A percentile compares a stretch with the other conserved stretches of the same genome.
Conservation (phyloP, 2,797 vertebrate species). For the Adrianichthys oophorus region DNA sequence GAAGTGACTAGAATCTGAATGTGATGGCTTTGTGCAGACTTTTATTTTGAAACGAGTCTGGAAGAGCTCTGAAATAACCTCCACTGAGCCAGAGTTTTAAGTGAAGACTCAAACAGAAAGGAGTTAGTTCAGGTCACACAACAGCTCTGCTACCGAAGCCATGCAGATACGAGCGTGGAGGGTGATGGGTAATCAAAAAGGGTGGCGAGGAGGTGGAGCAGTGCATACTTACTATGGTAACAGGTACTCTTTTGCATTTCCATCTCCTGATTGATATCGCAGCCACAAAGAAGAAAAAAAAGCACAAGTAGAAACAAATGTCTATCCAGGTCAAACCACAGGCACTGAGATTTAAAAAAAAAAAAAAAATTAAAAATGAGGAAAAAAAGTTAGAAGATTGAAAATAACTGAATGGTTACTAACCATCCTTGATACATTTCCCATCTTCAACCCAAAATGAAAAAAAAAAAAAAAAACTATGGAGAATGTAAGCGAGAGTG, state of each 20-base stretch:
- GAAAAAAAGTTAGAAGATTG: slow-evolving; percentile 36
- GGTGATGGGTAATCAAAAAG: slow-evolving; percentile 42
- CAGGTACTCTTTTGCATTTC: slow-evolving; percentile 99
- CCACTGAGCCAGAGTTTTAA: slow-evolving; percentile 45
- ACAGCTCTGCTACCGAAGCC: slow-evolving; percentile 67
- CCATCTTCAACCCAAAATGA: slow-evolving; percentile 4
- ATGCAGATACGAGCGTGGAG: slow-evolving; percentile 77
- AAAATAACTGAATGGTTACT: slow-evolving; percentile 79
- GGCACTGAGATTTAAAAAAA: slow-evolving; percentile 84
- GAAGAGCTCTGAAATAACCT: slow-evolving; percentile 66
- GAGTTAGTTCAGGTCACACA: slow-evolving; percentile 64
- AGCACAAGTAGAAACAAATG: slow-evolving; percentile 98
- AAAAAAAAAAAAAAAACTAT: slow-evolving; percentile 69
- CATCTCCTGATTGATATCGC: slow-evolving; percentile 96
- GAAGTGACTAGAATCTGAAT: neutral
- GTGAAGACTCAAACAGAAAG: slow-evolving; percentile 25
- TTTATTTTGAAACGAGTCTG: too few species aligned
- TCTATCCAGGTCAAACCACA: slow-evolving; percentile 96
- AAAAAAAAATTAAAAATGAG: slow-evolving; percentile 38
- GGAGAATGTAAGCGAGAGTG: slow-evolving; percentile 81
- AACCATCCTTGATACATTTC: slow-evolving; percentile 85
- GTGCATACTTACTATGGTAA: slow-evolving; percentile 99
- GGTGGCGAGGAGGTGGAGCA: slow-evolving; percentile 71
- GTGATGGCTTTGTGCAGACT: neutral
- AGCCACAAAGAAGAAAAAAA: slow-evolving; percentile 97